Base-by-base conservation (phyloP, 2,113 vertebrate genomes). In the Deroptyus accipitrinus region DNA sequence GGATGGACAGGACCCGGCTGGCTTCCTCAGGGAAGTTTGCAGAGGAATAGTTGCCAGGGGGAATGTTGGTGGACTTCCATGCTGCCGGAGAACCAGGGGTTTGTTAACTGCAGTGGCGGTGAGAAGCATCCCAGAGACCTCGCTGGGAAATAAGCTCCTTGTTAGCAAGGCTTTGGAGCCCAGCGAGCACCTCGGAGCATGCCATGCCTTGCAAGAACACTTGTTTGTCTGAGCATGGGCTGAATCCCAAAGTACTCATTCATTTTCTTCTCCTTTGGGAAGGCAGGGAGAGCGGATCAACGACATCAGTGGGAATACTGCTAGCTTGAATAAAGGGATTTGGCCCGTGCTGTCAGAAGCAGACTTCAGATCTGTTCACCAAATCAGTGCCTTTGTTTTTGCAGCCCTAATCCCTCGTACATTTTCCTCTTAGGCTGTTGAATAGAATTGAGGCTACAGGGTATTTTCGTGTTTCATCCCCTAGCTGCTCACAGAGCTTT, bases 241-340 rank as follows among this genome's bases (percentile, higher is more conserved):
- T 95, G 88, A 97, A 94, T 97, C 94, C 95, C 86, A 84, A 94
- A 95, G 91, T 49, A 84, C 91, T 91, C 62, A 79, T 63, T 89
- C 91, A 82, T 84, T 92, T 92, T 91, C 31, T 7, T 80, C 77
- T 94, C 77, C 86, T 75, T 54, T 0, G 1, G 73, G 83, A 92
- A 94, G 52, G 55, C 55, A 64, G 79, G 73, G 67, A 68, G 88
- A 80, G 74, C 72, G 94, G 95, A 88, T 91, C 93, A 94, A 91
- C 89, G 86, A 59, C 94, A 96, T 96, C 92, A 67, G 75, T 89
- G 91, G 70, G 95, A 96, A 94, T 95, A 94, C 41, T 94, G 74
- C 93, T 87, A 69, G 88, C 81, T 79, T 92, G 86, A 94, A 96
- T 94, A 88, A 95, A 79, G 81, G 95, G 95, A 96, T 95, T 96